These are phyloP conservation scores for Gasterosteus nipponicus DNA, from an alignment of 2,113 vertebrate species.

Conservation along the genomic window DNA sequence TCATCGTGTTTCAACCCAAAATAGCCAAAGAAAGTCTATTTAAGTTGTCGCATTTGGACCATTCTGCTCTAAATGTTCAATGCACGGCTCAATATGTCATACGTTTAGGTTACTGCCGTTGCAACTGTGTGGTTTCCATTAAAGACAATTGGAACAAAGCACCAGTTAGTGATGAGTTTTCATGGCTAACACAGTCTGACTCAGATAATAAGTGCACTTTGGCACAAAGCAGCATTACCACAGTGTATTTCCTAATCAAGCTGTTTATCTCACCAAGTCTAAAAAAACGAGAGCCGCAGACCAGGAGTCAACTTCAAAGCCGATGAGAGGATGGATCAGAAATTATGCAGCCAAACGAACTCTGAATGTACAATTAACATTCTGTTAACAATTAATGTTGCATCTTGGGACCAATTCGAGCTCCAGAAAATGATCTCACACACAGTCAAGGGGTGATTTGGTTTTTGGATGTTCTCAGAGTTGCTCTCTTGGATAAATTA, in stretches of 20 bases:
- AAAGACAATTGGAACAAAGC: constrained; percentile 35
- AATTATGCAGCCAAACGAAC: constrained; percentile 33
- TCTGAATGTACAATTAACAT: constrained; percentile 38
- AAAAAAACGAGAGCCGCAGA: constrained; percentile 31
- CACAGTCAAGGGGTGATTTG: constrained; percentile 1
- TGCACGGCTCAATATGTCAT: neutral
- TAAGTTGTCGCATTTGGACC: constrained; percentile 1
- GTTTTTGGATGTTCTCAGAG: constrained; percentile 12
- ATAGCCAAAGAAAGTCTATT: constrained; percentile 23
- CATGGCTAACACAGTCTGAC: constrained; percentile 40
- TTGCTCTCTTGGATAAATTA: constrained; percentile 7
- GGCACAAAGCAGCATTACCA: constrained; percentile 48
- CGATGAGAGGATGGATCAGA: constrained; percentile 28
- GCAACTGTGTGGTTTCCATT: constrained; percentile 16
- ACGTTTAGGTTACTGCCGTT: constrained; percentile 12
- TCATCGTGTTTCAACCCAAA: constrained; percentile 12
- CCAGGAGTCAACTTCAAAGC: constrained; percentile 52
- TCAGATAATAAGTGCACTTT: constrained; percentile 61
- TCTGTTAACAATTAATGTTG: constrained; percentile 40
- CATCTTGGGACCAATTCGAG: constrained; percentile 27
- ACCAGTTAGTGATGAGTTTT: constrained; percentile 38
- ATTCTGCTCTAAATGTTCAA: neutral
- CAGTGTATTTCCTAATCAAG: constrained; percentile 49
- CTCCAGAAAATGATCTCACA: constrained; percentile 49
- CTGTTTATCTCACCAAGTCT: constrained; percentile 31